Evolutionary conservation across 2,888 invertebrate species (phyloP).

Genomic region (Caenorhabditis sp.): DNA sequence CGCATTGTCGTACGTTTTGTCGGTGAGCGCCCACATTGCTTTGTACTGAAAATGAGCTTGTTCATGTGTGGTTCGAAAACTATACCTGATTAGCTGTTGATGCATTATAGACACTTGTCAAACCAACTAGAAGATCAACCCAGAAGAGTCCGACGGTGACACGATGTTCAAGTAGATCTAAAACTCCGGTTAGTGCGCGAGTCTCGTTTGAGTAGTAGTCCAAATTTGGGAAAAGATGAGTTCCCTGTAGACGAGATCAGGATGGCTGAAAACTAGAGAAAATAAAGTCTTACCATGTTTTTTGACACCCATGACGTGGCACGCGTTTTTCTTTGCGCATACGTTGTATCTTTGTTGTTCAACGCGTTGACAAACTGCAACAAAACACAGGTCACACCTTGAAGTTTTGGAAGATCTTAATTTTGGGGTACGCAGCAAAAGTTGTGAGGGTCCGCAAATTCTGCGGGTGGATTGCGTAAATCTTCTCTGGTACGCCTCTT

Average conservation of each 20-base stretch:
- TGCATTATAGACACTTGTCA: slow-evolving; percentile 21
- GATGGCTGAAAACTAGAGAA: too few relatives aligned
- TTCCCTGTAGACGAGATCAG: slow-evolving; percentile 24
- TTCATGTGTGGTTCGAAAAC: background rate
- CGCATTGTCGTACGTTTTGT: slow-evolving; percentile 30
- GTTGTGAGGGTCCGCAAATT: too few relatives aligned
- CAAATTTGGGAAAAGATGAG: slow-evolving; percentile 20
- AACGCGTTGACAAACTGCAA: background rate
- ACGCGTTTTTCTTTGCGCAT: background rate
- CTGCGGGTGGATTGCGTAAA: too few relatives aligned
- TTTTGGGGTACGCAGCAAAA: too few relatives aligned
- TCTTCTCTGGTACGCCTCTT: too few relatives aligned
- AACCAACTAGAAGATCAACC: slow-evolving; percentile 17
- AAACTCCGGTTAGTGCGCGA: slow-evolving; percentile 8
- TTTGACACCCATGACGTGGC: background rate
- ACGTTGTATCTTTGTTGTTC: background rate
- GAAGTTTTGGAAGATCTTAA: too few relatives aligned
- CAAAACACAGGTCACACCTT: too few relatives aligned
- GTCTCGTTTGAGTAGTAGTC: slow-evolving; percentile 22
- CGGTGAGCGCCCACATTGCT: slow-evolving; percentile 34
- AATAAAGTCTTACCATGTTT: background rate
- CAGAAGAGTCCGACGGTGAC: slow-evolving; percentile 34
- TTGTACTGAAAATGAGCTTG: slow-evolving; percentile 15
- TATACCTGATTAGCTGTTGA: slow-evolving; percentile 11
- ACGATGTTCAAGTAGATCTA: slow-evolving; percentile 25